phyloP scores from a whole-genome alignment of 2,113 vertebrate species.

The Phaethon lepturus region DNA sequence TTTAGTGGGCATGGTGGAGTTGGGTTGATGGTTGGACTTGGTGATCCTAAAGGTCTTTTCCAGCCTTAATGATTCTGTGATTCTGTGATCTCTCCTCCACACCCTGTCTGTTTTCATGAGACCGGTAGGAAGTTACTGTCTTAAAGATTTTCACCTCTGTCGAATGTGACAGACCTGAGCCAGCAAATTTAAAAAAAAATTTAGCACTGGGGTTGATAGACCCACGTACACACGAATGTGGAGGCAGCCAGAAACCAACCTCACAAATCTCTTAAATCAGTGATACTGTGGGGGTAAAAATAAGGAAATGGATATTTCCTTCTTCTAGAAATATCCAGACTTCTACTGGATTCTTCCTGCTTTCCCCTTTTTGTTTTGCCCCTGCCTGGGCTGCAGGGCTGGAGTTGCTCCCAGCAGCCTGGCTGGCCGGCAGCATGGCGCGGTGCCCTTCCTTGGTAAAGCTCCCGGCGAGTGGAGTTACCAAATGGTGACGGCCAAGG shows the following conservation, averaged over 20 bases:
- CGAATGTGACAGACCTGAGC: neutral
- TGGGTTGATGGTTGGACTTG: no score
- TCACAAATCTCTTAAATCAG: neutral
- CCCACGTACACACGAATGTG: rapidly evolving
- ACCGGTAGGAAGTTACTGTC: neutral
- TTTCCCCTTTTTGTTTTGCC: rapidly evolving
- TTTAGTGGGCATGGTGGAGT: no score
- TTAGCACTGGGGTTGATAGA: neutral
- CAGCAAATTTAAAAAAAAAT: neutral
- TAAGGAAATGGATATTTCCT: neutral
- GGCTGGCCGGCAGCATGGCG: neutral
- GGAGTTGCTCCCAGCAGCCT: neutral
- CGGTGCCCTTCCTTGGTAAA: neutral
- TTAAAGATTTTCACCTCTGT: neutral
- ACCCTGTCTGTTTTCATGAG: neutral
- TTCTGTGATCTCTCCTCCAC: neutral
- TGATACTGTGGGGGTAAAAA: neutral
- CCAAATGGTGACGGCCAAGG: neutral
- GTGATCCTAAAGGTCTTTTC: no score
- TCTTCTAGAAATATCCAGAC: neutral
- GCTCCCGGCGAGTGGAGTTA: neutral
- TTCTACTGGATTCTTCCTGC: neutral
- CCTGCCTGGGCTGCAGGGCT: neutral
- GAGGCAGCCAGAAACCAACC: neutral
- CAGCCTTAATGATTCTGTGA: no score